A percentile compares a stretch with the other conserved stretches of the same genome.
These are phyloP conservation scores for Endotricha flammealis DNA, from an alignment of 2,888 invertebrate genomes.

Conservation along the genomic window DNA sequence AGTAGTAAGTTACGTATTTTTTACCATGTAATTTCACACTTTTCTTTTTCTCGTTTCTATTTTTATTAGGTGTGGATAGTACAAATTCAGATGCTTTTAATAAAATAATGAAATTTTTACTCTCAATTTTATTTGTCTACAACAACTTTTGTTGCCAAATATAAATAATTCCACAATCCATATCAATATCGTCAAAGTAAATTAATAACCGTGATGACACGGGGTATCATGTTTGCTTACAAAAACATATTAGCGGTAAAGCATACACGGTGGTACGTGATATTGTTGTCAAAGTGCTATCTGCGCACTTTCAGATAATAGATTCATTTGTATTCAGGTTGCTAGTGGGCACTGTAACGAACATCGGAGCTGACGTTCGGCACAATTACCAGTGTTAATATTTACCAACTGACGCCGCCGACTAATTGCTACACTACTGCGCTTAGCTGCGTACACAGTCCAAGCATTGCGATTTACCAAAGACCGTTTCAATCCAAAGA, in stretches of 20 bases:
- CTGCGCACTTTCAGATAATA: slow-evolving; percentile 68
- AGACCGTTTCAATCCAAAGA: too few relatives aligned
- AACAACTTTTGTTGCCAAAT: too few relatives aligned
- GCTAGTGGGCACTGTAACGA: slow-evolving; percentile 70
- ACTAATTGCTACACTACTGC: slow-evolving; percentile 49
- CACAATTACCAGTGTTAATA: slow-evolving; percentile 76
- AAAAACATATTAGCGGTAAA: slow-evolving; percentile 34
- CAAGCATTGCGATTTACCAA: too few relatives aligned
- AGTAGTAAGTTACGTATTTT: too few relatives aligned
- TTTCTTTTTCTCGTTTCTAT: too few relatives aligned
- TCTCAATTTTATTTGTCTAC: too few relatives aligned
- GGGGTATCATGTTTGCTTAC: not conserved
- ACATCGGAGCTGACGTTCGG: slow-evolving; percentile 70
- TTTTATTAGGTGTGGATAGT: too few relatives aligned
- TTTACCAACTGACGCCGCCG: slow-evolving; percentile 72
- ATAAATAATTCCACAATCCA: too few relatives aligned
- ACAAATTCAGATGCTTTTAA: too few relatives aligned
- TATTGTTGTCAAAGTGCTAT: slow-evolving; percentile 57
- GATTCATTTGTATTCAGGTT: slow-evolving; percentile 75
- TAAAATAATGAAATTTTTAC: too few relatives aligned
- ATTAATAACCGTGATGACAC: too few relatives aligned
- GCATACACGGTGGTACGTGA: slow-evolving; percentile 51
- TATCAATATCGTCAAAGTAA: not conserved
- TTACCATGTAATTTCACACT: too few relatives aligned
- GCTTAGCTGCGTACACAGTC: not conserved